Evolutionary conservation across 2,888 invertebrate genomes (phyloP).

Genomic region (Elaeidobius kamerunicus): DNA sequence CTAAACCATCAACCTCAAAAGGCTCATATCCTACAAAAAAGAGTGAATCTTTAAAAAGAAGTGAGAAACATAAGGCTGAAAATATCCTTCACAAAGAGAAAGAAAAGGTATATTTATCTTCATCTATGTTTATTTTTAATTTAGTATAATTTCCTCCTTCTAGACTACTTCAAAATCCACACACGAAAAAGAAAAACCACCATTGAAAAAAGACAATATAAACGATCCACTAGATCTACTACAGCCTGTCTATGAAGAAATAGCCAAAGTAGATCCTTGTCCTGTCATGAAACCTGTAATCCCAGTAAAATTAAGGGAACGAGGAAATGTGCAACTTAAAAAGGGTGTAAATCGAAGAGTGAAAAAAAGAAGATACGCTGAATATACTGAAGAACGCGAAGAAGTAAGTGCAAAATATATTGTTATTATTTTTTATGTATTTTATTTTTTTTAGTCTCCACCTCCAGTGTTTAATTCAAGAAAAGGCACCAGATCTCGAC

Average conservation of each 20-base stretch:
- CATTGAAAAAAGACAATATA: constrained; percentile 31
- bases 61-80: constrained; percentile 26
- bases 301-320: constrained; percentile 26
- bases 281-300: constrained; percentile 7
- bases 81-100: constrained; percentile 16
- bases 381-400: constrained; percentile 36
- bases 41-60: constrained; percentile 25
- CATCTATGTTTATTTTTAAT: neutral
- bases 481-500: constrained; percentile 48
- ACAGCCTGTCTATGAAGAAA: constrained; percentile 45
- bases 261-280: constrained; percentile 34
- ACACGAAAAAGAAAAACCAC: constrained; percentile 15
- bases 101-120: constrained; percentile 16
- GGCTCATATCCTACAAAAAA: constrained; percentile 12
- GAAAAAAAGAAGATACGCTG: constrained; percentile 34
- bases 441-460: constrained; percentile 40
- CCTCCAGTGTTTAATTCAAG: constrained; percentile 43
- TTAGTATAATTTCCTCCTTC: neutral
- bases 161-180: neutral
- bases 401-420: constrained; percentile 33
- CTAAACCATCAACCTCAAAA: constrained; percentile 16
- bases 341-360: constrained; percentile 31
- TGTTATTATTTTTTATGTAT: neutral
- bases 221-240: constrained; percentile 44
- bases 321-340: constrained; percentile 27